Evolutionary conservation across 1,140 invertebrate species (phyloP).

Genomic region (roundworm (Caenorhabditis elegans)): DNA sequence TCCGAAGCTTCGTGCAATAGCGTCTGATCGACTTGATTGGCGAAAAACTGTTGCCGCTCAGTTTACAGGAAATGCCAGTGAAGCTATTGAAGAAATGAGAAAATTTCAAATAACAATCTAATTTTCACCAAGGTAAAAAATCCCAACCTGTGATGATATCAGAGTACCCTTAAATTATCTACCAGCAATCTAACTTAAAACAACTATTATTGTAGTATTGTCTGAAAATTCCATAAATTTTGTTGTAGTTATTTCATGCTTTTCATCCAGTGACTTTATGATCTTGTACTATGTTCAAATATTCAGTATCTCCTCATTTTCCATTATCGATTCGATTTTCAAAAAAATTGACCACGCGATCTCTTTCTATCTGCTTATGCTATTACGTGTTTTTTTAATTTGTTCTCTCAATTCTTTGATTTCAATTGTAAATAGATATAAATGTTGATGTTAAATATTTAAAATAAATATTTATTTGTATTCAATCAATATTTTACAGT

Average conservation of each 20-base stretch:
- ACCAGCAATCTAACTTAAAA: too few species aligned
- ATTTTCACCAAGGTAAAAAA: too few species aligned
- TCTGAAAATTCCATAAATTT: background rate
- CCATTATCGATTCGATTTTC: background rate
- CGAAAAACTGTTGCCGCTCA: background rate
- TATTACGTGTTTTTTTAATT: background rate
- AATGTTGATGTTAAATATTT: background rate
- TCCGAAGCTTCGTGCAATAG: background rate
- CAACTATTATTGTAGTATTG: too few species aligned
- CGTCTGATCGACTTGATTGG: background rate
- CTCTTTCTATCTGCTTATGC: conserved; percentile 5
- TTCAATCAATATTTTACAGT: too few species aligned
- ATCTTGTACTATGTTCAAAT: background rate
- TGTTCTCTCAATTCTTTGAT: background rate
- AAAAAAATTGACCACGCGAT: background rate
- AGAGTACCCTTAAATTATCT: too few species aligned
- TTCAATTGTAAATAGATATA: background rate
- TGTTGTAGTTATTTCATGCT: background rate
- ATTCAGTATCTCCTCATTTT: background rate
- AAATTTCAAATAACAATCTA: background rate
- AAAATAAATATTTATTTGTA: too few species aligned
- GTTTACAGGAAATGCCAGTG: background rate
- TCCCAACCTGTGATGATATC: too few species aligned
- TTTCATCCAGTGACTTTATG: background rate
- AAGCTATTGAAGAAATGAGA: background rate